Evolutionary conservation across 2,888 invertebrate species (phyloP), one percentile per base, ranked within the genome.

Genomic region (Spisula solida): DNA sequence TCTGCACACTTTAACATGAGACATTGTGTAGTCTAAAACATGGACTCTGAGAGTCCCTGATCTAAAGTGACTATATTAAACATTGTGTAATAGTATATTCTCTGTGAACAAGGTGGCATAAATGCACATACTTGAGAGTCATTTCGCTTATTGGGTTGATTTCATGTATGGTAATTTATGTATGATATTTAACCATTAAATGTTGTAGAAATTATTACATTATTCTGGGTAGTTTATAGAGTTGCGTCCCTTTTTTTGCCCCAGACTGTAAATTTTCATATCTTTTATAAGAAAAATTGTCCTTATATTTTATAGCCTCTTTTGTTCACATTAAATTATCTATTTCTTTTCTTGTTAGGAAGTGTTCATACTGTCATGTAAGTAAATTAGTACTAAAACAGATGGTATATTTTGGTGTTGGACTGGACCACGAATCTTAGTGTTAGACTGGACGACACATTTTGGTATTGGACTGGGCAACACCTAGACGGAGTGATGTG

Each of bases 181-280:
- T 78, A 48, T 80, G 16, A 80, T 80, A 80, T 80, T 41, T 48
- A 48, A 48, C 34, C 75, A 31, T 47, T 80, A 8, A 48, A 48
- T 80, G 80, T 80, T 80, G 51, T 48, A 80, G 80, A 80, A 80
- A n/a, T 41, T 80, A 80, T 48, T 48, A 34, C 48, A 51, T 18
- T 34, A 66, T 66, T 25, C 60, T 75, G 31, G 75, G 75, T 31
- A 34, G 34, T 2, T 75, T 75, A 34, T 75, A 34, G 29, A 75
- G 75, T 75, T 75, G 75, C 34, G 12, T 75, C 48, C 80, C 51
- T 48, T 47, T 25, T 48, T 80, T 80, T 80, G 16, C 48, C 80
- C 51, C 14, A 25, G 34, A 80, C 80, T 14, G 48, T 34, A 47
- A 47, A 80, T 80, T 80, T 48, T 25, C 14, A 12, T 41, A 80